A percentile compares a stretch with the other conserved stretches of the same genome.
Conservation (phyloP, 1,140 invertebrate species). For the Zaprionus lachaisei region DNA sequence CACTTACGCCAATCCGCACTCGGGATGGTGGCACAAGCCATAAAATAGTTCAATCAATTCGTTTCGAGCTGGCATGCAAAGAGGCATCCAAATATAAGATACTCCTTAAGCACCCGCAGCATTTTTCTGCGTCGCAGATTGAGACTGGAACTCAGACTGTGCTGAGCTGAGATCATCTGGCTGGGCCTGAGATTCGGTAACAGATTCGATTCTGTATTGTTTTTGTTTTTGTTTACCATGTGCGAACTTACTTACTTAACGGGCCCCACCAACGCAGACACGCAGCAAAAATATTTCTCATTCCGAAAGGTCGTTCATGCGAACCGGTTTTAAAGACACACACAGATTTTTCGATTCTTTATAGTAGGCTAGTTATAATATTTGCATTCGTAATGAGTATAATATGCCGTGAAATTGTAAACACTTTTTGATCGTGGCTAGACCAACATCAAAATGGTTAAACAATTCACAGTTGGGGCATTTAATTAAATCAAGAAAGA, state of each 20-base stretch:
- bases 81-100: constrained; percentile 28
- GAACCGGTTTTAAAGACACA: constrained; percentile 58
- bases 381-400: constrained; percentile 78
- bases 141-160: constrained; percentile 8
- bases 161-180: constrained; percentile 68
- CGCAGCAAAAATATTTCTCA: constrained; percentile 57
- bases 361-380: constrained; percentile 27
- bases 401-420: constrained; percentile 79
- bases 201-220: constrained; percentile 10
- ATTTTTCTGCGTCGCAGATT: constrained; percentile 31
- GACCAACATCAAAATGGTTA: constrained; percentile 35
- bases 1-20: constrained; percentile 20
- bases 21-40: constrained; percentile 23
- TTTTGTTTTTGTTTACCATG: constrained; percentile 57
- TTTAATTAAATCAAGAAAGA: not conserved
- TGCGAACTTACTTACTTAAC: constrained; percentile 49
- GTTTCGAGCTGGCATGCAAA: constrained; percentile 28
- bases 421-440: constrained; percentile 55
- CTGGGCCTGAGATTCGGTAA: not conserved
- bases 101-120: constrained; percentile 27
- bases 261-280: constrained; percentile 67
- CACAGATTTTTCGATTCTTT: constrained; percentile 20
- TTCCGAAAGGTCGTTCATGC: constrained; percentile 69
- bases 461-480: constrained; percentile 9
- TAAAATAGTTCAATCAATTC: constrained; percentile 39